Conservation (phyloP, 1,140 invertebrate species). For the Melipona quadrifasciata region DNA sequence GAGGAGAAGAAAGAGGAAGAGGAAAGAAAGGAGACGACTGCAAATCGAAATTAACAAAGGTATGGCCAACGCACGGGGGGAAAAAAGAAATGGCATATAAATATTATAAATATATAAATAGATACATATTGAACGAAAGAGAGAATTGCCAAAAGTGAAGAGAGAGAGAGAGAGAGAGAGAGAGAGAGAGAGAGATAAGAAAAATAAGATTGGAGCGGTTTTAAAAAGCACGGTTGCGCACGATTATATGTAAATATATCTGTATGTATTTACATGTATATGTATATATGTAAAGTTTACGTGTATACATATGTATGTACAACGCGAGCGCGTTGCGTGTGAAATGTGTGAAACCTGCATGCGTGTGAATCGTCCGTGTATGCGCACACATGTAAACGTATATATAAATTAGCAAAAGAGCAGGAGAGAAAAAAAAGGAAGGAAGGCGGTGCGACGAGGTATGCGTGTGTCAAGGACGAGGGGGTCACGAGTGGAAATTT, state of each 20-base stretch:
- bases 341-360: neutral
- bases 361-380: conserved; percentile 18
- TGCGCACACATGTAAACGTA: conserved; percentile 13
- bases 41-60: too few relatives aligned
- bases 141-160: neutral
- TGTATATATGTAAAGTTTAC: conserved; percentile 12
- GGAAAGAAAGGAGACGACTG: neutral
- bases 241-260: conserved; percentile 47
- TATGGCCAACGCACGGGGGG: neutral
- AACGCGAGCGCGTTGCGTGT: neutral
- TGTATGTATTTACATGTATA: conserved; percentile 14
- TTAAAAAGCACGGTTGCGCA: neutral
- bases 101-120: conserved; percentile 54
- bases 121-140: conserved; percentile 15
- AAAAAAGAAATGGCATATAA: neutral
- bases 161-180: neutral
- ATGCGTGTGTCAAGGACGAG: neutral
- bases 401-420: conserved; percentile 2
- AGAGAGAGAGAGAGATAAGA: neutral
- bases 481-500: neutral
- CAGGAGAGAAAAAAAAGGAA: neutral
- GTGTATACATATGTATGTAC: neutral
- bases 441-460: neutral
- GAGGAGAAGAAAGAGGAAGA: neutral
- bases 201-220: neutral